Percentiles rank a stretch among this genome's conserved stretches.
Conservation (phyloP, 2,797 vertebrate species). For the Acridotheres tristis region DNA sequence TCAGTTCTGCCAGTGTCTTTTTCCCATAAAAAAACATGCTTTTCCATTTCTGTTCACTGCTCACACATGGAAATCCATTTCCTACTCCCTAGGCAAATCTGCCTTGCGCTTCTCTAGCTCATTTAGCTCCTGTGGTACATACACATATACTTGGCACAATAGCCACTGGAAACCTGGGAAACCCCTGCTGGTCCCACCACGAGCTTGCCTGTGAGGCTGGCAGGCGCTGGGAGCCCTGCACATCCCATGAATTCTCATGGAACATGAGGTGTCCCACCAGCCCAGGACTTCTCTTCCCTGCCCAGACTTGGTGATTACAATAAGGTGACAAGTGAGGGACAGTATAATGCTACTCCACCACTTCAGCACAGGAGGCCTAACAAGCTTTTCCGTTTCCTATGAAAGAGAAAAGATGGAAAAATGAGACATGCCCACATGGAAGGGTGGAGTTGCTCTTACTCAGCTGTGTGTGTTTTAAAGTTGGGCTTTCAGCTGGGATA, state of each 20-base stretch:
- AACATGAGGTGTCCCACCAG: not conserved
- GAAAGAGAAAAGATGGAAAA: not conserved
- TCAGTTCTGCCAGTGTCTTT: not conserved
- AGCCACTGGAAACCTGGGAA: not conserved
- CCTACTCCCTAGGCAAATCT: not conserved
- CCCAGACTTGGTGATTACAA: too few species aligned
- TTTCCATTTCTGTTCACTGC: not conserved
- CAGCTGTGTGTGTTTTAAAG: not conserved
- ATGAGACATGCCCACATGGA: rapidly evolving
- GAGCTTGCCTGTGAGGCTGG: rapidly evolving
- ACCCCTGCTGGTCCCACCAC: not conserved
- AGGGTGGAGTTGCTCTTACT: not conserved
- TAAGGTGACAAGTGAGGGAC: not conserved
- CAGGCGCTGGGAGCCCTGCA: not conserved
- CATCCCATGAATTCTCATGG: not conserved
- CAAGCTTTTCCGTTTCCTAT: not conserved
- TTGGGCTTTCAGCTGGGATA: not conserved
- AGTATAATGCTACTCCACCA: not conserved
- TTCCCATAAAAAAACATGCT: not conserved
- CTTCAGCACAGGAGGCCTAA: not conserved
- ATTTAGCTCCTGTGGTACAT: not conserved
- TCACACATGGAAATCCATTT: not conserved
- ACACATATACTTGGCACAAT: rapidly evolving
- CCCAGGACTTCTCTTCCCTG: not conserved
- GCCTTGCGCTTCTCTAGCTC: not conserved